phyloP scores from a whole-genome alignment of 2,797 vertebrate genomes.

The Silurus aristotelis region DNA sequence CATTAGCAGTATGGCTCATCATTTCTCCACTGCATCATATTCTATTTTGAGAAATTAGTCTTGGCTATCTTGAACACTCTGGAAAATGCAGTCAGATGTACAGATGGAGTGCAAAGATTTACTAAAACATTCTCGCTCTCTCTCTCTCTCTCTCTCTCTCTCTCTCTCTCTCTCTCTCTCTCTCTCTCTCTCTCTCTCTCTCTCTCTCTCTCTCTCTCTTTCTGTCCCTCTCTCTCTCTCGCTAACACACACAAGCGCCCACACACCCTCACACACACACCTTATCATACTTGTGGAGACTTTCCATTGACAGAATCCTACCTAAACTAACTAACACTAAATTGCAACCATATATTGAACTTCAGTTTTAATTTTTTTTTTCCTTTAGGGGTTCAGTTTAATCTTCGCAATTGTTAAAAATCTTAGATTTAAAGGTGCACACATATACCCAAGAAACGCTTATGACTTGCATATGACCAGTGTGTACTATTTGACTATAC shows the following conservation, averaged over 20 bases:
- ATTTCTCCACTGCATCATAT: slow-evolving; percentile 37
- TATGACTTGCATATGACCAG: not conserved
- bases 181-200: not conserved
- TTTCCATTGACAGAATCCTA: not conserved
- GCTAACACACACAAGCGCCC: too few relatives aligned
- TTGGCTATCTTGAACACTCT: not conserved
- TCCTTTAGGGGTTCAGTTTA: not conserved
- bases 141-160: not conserved
- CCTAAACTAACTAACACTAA: not conserved
- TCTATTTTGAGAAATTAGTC: slow-evolving; percentile 34
- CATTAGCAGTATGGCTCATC: slow-evolving; percentile 51
- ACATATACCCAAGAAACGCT: not conserved
- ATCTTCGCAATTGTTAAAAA: not conserved
- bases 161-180: not conserved
- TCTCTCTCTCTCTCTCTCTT: not conserved
- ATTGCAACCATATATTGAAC: not conserved
- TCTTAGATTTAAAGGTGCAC: not conserved
- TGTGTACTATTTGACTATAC: not conserved
- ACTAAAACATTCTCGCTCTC: not conserved
- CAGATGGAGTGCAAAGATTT: not conserved
- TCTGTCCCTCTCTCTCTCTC: too few relatives aligned
- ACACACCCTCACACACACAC: too few relatives aligned
- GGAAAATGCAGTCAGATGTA: not conserved
- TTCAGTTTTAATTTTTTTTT: not conserved
- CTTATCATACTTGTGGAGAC: not conserved